Base-by-base conservation (phyloP, 2,113 vertebrate genomes). In the Onychorhynchus coronatus region DNA sequence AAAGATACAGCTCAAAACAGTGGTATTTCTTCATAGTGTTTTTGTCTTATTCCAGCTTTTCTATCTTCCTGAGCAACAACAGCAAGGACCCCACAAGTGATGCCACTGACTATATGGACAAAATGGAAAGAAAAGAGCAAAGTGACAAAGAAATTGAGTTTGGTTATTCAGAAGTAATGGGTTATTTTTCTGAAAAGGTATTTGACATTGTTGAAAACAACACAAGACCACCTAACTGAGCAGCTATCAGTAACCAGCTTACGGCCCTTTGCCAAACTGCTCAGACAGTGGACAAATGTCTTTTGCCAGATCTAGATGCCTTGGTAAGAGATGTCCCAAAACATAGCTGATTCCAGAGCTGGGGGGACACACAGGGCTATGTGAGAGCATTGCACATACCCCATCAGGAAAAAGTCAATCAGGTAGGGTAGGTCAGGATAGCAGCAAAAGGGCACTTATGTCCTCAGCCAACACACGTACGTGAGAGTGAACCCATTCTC, bases 281-380 rank as follows among this genome's bases (percentile, higher is more conserved):
- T 67, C 61, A 85, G 28, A 31, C 9, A 68, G 41, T 2, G 10
- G 33, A 62, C 7, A 74, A 65, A 46, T 17, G 21, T 8, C 19
- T 76, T 68, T 21, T 42, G 55, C 33, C 80, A 84, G 28, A 73
- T 31, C 59, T 49, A 52, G 35, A 41, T 9, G 23, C 5, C 19
- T 31, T 71, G 59, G 55, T 52, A 68, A 47, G 63, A 87, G 49
- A 47, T 2, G 13, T 35, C 52, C 31, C 63, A 35, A 28, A 80
- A 73, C 6, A 9, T 1, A 52, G n/a, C 33, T 90, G 70, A 21
- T 31, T 12, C 37, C 31, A 74, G n/a, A 15, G 14, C 30, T 56
- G 2, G 0, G 52, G 13, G n/a, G 46, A n/a, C 14, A 27, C 6
- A 8, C 3, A 22, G 9, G 14, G 25, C 0, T 11, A 15, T 0